phyloP scores from a whole-genome alignment of 2,113 vertebrate species.

The Sander lucioperca region DNA sequence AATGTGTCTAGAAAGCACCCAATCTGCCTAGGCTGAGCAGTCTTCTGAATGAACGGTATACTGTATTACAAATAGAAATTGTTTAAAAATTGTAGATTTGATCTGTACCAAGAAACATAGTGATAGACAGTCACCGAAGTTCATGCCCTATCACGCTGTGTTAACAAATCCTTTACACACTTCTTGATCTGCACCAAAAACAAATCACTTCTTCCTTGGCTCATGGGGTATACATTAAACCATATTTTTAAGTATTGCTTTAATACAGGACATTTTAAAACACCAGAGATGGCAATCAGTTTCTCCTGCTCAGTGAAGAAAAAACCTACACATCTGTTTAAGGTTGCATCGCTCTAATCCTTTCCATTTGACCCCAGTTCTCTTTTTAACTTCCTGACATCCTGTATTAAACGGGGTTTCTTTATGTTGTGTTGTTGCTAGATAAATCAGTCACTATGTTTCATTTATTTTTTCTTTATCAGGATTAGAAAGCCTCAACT shows the following conservation, averaged over 20 bases:
- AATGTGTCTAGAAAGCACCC: neutral
- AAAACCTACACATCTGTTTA: neutral
- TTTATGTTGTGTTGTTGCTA: constrained; percentile 16
- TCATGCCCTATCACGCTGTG: neutral
- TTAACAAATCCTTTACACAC: neutral
- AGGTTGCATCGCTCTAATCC: constrained; percentile 15
- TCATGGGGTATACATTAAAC: neutral
- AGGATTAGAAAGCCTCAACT: constrained; percentile 47
- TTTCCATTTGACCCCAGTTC: constrained; percentile 23
- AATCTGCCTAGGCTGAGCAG: neutral
- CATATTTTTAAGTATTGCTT: neutral
- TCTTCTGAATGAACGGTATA: neutral
- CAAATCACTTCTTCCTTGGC: neutral
- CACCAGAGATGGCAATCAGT: neutral
- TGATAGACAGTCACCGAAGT: neutral
- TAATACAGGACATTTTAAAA: neutral
- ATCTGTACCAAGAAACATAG: neutral
- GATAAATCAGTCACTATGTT: constrained; percentile 49
- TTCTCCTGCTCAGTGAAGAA: neutral
- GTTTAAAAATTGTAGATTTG: neutral
- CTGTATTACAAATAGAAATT: neutral
- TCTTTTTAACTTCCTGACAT: constrained; percentile 6
- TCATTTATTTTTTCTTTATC: constrained; percentile 31
- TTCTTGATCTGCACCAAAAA: neutral
- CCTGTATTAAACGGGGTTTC: constrained; percentile 2